Evolutionary conservation across 2,888 invertebrate species (phyloP).

Genomic region (Neoaliturus tenellus): DNA sequence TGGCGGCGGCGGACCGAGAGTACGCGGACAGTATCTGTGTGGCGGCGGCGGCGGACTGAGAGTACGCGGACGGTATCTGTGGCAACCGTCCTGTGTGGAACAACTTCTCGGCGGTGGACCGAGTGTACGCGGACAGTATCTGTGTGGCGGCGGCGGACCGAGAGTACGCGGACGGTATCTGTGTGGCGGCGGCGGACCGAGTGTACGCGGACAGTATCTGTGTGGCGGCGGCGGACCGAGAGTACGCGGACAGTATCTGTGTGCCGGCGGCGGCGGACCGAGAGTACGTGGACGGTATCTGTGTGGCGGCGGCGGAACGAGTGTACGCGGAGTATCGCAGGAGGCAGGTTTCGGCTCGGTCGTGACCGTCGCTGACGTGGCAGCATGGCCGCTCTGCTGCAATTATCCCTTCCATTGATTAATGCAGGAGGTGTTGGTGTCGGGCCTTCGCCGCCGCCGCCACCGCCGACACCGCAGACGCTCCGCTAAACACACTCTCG

Average conservation of each 20-base stretch:
- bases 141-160: too few relatives aligned
- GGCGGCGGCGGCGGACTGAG: too few relatives aligned
- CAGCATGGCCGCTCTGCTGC: constrained; percentile 34
- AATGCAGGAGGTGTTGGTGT: constrained; percentile 43
- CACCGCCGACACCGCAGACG: background rate
- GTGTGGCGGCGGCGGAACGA: background rate
- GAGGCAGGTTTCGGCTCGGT: constrained; percentile 13
- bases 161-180: background rate
- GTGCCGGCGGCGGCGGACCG: background rate
- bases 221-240: background rate
- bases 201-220: background rate
- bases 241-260: background rate
- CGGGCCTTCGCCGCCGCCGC: background rate
- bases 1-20: too few relatives aligned
- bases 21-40: too few relatives aligned
- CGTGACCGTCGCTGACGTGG: constrained; percentile 35
- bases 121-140: too few relatives aligned
- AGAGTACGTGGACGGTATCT: background rate
- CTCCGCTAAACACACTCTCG: background rate
- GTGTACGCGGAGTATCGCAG: background rate
- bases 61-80: too few relatives aligned
- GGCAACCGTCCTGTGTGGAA: too few relatives aligned
- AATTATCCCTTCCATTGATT: constrained; percentile 51
- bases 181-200: background rate
- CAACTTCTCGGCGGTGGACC: too few relatives aligned